Conservation (phyloP, 1,140 invertebrate species). For the Anastrepha ludens region DNA sequence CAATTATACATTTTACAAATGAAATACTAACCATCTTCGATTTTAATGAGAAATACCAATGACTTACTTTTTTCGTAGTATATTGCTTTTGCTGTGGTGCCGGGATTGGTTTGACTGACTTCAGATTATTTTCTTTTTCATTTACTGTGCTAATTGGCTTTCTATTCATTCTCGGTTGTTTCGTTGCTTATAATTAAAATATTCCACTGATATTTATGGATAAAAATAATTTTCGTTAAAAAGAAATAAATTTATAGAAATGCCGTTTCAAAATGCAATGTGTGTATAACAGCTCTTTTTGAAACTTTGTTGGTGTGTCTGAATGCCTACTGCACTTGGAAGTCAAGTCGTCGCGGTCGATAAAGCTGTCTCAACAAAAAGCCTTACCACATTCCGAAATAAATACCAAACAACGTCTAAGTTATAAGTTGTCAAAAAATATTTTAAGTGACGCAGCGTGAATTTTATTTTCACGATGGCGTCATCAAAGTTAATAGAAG, state of each 20-base stretch:
- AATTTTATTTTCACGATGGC: no score
- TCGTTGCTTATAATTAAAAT: background rate
- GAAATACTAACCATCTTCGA: background rate
- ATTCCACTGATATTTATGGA: background rate
- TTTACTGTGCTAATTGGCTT: background rate
- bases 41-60: background rate
- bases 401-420: no score
- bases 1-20: background rate
- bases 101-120: background rate
- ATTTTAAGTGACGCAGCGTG: no score
- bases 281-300: constrained; percentile 52
- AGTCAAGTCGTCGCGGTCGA: background rate
- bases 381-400: no score
- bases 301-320: constrained; percentile 8
- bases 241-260: constrained; percentile 31
- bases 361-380: background rate
- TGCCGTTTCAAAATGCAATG: constrained; percentile 53
- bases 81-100: background rate
- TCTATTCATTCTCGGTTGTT: constrained; percentile 16
- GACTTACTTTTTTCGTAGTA: constrained; percentile 10
- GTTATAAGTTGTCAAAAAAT: no score
- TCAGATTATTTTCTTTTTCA: constrained; percentile 33
- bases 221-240: background rate
- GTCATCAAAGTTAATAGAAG: no score
- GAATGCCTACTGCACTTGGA: constrained; percentile 8